Conservation (phyloP, 2,888 invertebrate species). For the Odontothrips loti region DNA sequence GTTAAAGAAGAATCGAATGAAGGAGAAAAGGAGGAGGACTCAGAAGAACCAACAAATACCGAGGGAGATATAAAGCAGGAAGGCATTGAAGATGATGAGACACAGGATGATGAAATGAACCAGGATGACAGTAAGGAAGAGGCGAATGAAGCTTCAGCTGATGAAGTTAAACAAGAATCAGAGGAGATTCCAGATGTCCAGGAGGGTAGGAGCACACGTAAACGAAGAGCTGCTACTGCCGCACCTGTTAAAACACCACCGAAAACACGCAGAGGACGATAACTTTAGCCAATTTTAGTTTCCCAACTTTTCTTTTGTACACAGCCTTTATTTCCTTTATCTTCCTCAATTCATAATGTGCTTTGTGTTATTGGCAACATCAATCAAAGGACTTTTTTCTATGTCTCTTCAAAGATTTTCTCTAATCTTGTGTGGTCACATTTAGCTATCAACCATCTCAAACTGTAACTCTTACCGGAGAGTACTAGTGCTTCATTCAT, state of each 20-base stretch:
- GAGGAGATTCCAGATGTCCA: background rate
- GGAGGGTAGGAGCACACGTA: background rate
- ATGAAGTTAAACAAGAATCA: background rate
- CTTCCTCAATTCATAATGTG: background rate
- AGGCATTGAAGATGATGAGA: background rate
- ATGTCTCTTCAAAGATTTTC: no score
- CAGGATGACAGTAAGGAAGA: background rate
- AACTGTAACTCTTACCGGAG: background rate
- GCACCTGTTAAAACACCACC: slow-evolving; percentile 12
- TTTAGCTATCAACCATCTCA: background rate
- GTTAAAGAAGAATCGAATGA: background rate
- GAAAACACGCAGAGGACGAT: slow-evolving; percentile 1
- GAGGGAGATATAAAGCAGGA: background rate
- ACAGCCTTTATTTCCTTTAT: background rate
- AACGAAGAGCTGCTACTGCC: background rate
- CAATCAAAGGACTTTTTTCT: background rate
- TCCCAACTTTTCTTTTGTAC: background rate
- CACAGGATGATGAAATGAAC: background rate
- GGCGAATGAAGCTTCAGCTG: background rate
- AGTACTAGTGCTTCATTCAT: background rate
- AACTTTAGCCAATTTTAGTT: background rate
- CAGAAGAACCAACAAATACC: background rate
- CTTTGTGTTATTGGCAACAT: background rate
- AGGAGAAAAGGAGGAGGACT: background rate
- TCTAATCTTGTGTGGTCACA: no score